These are phyloP conservation scores for Morbakka virulenta DNA, from an alignment of 30 jellyfish, hydroid and myxozoan genomes.

Conservation along the genomic window DNA sequence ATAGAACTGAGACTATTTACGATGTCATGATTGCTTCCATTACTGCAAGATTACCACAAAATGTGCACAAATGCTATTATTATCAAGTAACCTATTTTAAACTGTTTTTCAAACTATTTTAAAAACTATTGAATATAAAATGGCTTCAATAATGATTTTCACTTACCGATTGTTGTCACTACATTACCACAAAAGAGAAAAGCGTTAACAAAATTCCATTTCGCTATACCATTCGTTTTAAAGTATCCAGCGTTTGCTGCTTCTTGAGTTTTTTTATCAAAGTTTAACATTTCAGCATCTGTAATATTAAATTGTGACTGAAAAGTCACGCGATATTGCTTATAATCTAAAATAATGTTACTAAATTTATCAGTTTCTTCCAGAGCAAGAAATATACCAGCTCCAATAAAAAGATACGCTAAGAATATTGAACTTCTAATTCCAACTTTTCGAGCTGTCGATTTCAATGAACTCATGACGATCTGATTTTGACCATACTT, in stretches of 20 bases:
- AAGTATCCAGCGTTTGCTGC: constrained; percentile 51
- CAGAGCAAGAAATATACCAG: constrained; percentile 78
- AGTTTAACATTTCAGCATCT: constrained; percentile 37
- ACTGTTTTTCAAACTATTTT: no score
- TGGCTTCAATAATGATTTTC: not conserved
- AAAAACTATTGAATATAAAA: no score
- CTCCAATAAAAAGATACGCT: constrained; percentile 75
- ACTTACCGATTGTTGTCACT: constrained; percentile 87
- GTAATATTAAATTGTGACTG: constrained; percentile 34
- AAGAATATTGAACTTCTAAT: constrained; percentile 72
- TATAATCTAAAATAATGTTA: not conserved
- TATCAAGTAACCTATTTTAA: no score
- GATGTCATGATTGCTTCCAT: no score
- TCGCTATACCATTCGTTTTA: not conserved
- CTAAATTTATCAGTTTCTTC: constrained; percentile 38
- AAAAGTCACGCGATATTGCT: not conserved
- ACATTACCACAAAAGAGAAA: constrained; percentile 87
- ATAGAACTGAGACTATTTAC: no score
- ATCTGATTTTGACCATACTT: no score
- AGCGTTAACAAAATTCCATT: constrained; percentile 79
- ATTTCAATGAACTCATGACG: constrained; percentile 69
- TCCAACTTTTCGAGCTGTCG: constrained; percentile 54
- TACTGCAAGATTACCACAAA: no score
- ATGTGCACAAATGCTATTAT: no score
- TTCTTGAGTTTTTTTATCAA: constrained; percentile 4